Conservation (phyloP, 1,140 invertebrate species). For the Carposina sasakii region DNA sequence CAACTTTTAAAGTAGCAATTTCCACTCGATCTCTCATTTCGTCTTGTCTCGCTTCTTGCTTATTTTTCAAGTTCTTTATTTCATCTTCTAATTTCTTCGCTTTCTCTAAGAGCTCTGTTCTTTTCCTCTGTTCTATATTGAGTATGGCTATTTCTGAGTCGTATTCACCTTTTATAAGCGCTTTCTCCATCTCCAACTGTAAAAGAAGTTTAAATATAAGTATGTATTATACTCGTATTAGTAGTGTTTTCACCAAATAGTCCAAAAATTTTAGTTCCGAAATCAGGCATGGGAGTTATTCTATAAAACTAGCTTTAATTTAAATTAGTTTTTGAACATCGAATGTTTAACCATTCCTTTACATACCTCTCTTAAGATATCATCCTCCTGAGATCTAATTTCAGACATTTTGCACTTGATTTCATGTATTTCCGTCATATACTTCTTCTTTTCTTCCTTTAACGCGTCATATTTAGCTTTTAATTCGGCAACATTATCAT, state of each 20-base stretch:
- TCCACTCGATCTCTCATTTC: conserved; percentile 76
- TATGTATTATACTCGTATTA: too few relatives aligned
- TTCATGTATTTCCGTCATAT: conserved; percentile 73
- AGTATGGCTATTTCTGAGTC: conserved; percentile 83
- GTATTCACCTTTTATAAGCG: conserved; percentile 86
- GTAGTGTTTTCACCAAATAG: too few relatives aligned
- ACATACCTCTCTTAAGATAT: conserved; percentile 85
- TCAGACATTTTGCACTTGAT: conserved; percentile 85
- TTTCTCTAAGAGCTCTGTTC: conserved; percentile 76
- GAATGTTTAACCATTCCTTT: too few relatives aligned
- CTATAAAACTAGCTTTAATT: conserved; percentile 1
- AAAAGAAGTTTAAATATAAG: conserved; percentile 45
- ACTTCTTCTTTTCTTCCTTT: conserved; percentile 74
- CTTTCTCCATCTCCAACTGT: conserved; percentile 88
- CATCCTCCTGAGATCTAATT: conserved; percentile 87
- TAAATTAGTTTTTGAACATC: too few relatives aligned
- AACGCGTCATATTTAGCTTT: conserved; percentile 66
- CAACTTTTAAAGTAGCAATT: conserved; percentile 67
- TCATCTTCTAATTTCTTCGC: conserved; percentile 72
- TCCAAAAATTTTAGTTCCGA: too few relatives aligned
- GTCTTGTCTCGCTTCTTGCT: conserved; percentile 73
- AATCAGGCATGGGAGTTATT: too few relatives aligned
- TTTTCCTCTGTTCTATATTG: conserved; percentile 81
- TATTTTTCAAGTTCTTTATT: conserved; percentile 67
- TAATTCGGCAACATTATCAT: conserved; percentile 62